A percentile compares a stretch with the other conserved stretches of the same genome.
Conservation (phyloP, 2,888 invertebrate species). For the Hecatera dysodea region DNA sequence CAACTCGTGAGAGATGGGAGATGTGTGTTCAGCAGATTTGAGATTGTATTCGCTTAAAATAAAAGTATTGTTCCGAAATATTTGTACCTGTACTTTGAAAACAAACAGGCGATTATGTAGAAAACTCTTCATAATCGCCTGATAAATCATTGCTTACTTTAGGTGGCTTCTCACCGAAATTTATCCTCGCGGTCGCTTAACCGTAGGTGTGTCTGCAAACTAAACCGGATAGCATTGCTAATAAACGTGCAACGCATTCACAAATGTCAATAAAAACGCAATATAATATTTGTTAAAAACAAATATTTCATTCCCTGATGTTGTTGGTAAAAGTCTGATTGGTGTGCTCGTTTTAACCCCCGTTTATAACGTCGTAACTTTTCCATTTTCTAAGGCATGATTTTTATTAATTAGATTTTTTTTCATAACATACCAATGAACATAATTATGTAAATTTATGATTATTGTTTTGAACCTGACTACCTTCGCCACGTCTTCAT, state of each 20-base stretch:
- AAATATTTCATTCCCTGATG: not conserved
- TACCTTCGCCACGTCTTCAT: no score
- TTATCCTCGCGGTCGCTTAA: not conserved
- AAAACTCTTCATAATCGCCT: not conserved
- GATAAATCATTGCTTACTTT: not conserved
- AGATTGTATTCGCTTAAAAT: not conserved
- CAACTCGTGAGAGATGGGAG: not conserved
- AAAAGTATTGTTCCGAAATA: not conserved
- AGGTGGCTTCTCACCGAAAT: not conserved
- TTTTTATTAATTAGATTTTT: no score
- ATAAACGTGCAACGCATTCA: conserved; percentile 22
- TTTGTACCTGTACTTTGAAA: not conserved
- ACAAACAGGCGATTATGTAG: no score
- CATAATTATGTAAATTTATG: no score
- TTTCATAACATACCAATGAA: no score
- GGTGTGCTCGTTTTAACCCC: not conserved
- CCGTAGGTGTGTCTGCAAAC: conserved; percentile 1
- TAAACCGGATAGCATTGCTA: conserved; percentile 32
- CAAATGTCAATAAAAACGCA: not conserved
- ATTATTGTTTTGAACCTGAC: no score
- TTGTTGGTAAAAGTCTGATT: not conserved
- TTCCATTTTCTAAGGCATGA: conserved; percentile 15
- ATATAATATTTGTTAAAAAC: no score
- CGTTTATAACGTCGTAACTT: conserved; percentile 18
- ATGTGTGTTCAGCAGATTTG: not conserved